Percentiles rank a stretch among this genome's conserved stretches.
Evolutionary conservation across 1,140 invertebrate species (phyloP).

Genomic region (Dendrolimus punctatus): DNA sequence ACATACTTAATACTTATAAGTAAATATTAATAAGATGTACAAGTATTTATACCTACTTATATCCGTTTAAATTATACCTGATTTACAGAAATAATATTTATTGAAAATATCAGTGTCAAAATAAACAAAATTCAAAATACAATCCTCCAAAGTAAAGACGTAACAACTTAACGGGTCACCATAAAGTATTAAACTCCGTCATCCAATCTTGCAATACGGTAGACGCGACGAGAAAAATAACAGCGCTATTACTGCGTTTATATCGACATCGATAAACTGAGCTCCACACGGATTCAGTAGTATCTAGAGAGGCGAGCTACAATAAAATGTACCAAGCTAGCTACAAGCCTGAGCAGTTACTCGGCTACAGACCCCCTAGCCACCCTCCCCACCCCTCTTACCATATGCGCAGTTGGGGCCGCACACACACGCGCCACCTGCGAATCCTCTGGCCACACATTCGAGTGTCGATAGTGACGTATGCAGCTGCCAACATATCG

Average conservation of each 20-base stretch:
- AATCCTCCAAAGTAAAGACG: conserved; percentile 17
- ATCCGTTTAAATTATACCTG: not conserved
- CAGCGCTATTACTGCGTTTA: conserved; percentile 38
- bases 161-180: conserved; percentile 13
- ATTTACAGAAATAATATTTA: not conserved
- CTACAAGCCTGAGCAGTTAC: conserved; percentile 67
- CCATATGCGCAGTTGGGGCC: conserved; percentile 56
- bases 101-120: conserved; percentile 1
- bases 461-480: conserved; percentile 30
- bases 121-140: conserved; percentile 1
- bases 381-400: conserved; percentile 22
- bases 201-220: conserved; percentile 29
- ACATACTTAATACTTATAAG: too few relatives aligned
- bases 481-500: conserved; percentile 47
- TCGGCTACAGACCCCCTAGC: conserved; percentile 31
- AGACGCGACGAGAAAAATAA: conserved; percentile 35
- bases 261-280: conserved; percentile 58
- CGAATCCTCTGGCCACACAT: conserved; percentile 34
- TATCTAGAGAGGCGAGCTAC: conserved; percentile 67
- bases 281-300: conserved; percentile 38
- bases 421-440: conserved; percentile 28
- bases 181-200: conserved; percentile 29
- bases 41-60: not conserved
- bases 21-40: too few relatives aligned
- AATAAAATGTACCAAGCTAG: conserved; percentile 69